Evolutionary conservation across 2,888 invertebrate species (phyloP), one percentile per base, ranked within the genome.

Genomic region (Fragum sueziense): DNA sequence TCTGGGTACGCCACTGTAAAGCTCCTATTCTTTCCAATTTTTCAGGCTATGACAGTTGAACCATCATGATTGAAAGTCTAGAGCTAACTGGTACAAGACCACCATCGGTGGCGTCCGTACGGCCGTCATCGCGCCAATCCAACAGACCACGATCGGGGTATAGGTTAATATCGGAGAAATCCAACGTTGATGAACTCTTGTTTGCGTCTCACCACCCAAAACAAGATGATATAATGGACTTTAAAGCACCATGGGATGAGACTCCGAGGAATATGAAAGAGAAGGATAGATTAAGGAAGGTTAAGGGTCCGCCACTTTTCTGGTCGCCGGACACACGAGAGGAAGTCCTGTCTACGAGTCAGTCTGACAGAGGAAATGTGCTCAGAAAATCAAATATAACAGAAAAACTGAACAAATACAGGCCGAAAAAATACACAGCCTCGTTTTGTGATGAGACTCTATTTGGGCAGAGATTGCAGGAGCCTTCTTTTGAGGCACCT

Each of bases 401-500:
- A 34, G 80, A 83, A 14, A 80, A 74, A 68, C 54, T 82, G 51
- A 80, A 83, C 37, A 87, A 87, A 54, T 88, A 87, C 62, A 80
- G 85, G 41, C 88, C 80, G 6, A 68, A 86, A 31, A 90, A 87
- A 73, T 87, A 90, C 76, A 90, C 85, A 14, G 88, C 89, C 1
- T 86, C 89, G 0, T 91, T 88, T 79, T 87, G 89, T 70, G 91
- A 91, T 74, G 91, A 91, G 68, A 82, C 85, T 11, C 78, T 91
- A 25, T 91, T 91, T 86, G 91, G 91, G 7, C 77, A 83, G 4
- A 78, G 71, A 20, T 73, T 89, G 57, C 70, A 83, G 25, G 88
- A 90, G 70, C 90, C 91, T 0, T 85, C 86, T 31, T 91, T 91
- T 82, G 85, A 86, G 14, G 90, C 91, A n/a, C 91, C 91, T 0